Evolutionary conservation across 30 jellyfish, hydroid and myxozoan genomes (phyloP), one percentile per base, ranked within the genome.

Genomic region (Pelagia noctiluca): DNA sequence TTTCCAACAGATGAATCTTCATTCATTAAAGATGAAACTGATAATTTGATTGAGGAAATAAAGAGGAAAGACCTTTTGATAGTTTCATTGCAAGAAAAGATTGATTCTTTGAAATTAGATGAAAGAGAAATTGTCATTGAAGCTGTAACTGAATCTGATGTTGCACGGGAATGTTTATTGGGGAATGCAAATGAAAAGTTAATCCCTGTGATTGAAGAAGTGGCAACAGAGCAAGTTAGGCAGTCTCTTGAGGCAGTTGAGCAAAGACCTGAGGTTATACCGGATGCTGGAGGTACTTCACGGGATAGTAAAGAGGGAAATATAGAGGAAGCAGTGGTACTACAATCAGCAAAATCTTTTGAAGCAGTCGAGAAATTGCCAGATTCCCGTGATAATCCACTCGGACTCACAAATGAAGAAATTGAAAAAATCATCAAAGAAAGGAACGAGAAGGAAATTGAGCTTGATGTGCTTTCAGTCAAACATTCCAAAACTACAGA

Each of bases 401-500:
- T 47, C 29, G 76, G 76, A 11, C 29, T 32, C 2, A 23, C 48
- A 0, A 31, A 33, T 24, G 21, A 54, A 31, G 75, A 30, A 23
- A 19, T 64, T 50, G 78, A 65, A 0, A 38, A 31, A 2, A 46
- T 64, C 35, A 30, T 28, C 8, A 8, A 48, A 5, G 87, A 50
- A 54, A 69, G 23, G 18, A 77, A 52, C 16, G 22, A 16, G n/a
- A 28, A 29, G 75, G 29, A 80, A 33, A 33, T 18, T 26, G 86
- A 79, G 19, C 26, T 23, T 32, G 66, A 46, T 1, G 67, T 66
- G 12, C 1, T 87, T 0, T 5, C 23, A 11, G 46, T 32, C 2
- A 71, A 52, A 65, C 37, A 32, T 32, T 69, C 42, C 30, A 79
- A 83, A 35, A 22, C 61, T 37, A n/a, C 76, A 3, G 87, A 29